These are phyloP conservation scores for Artibeus lituratus DNA, from an alignment of 2,797 vertebrate genomes.

Conservation along the genomic window DNA sequence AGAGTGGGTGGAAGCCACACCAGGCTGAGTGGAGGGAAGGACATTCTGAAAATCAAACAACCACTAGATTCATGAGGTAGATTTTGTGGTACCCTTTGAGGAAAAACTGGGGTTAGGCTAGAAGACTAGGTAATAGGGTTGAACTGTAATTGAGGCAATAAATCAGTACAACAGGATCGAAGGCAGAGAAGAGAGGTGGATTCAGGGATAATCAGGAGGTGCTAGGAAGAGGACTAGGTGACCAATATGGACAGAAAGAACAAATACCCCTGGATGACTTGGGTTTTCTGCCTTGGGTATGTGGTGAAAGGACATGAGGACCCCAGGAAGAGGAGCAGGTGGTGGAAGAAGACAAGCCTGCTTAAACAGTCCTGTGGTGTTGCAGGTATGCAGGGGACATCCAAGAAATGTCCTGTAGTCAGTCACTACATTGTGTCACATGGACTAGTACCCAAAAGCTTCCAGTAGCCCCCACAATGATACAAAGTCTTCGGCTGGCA, in stretches of 20 bases:
- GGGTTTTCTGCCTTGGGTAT: neutral
- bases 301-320: neutral
- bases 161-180: neutral
- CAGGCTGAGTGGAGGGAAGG: neutral
- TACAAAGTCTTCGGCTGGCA: neutral
- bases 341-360: neutral
- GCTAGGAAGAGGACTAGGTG: neutral
- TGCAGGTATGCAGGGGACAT: neutral
- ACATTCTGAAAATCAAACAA: neutral
- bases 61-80: neutral
- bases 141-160: neutral
- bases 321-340: neutral
- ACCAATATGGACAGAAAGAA: neutral
- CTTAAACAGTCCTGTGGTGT: accelerated
- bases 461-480: neutral
- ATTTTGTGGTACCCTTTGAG: neutral
- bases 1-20: neutral
- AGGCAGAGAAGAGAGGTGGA: neutral
- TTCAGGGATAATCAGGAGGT: neutral
- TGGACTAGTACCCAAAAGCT: neutral
- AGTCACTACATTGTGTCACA: neutral
- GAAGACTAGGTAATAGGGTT: neutral
- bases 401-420: neutral
- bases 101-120: neutral
- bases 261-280: neutral